Percentiles rank a stretch among this genome's conserved stretches.
Conservation (phyloP, 2,888 invertebrate genomes). For the Trachelus stipa region DNA sequence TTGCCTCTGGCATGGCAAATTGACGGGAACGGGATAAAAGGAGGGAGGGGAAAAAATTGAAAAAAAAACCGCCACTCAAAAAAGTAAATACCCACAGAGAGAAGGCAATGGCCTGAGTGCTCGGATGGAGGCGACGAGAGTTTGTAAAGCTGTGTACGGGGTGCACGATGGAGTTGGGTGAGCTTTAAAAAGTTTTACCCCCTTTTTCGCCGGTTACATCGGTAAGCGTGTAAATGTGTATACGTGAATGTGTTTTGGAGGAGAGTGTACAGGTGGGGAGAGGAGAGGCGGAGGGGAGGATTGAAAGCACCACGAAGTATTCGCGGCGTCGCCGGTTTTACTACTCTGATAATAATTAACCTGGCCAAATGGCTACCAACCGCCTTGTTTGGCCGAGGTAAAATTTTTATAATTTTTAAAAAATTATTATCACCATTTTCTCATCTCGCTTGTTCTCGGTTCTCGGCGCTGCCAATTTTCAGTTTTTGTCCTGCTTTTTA, state of each 20-base stretch:
- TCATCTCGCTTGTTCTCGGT: no score
- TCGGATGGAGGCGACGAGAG: neutral
- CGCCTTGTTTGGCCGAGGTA: no score
- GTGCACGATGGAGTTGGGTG: no score
- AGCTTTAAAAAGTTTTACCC: no score
- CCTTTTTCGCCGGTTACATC: no score
- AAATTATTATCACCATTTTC: no score
- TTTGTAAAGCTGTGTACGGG: neutral
- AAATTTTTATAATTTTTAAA: neutral
- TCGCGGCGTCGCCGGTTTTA: neutral
- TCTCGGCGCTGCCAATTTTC: no score
- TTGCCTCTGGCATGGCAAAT: neutral
- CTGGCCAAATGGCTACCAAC: neutral
- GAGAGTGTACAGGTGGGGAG: no score
- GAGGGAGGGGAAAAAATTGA: neutral
- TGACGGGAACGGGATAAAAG: neutral
- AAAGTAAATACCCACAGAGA: neutral
- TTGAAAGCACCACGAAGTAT: neutral
- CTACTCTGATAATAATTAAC: neutral
- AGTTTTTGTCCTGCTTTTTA: neutral
- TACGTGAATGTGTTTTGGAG: no score
- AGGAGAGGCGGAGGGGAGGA: no score
- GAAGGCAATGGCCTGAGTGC: neutral
- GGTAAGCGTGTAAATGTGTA: no score
- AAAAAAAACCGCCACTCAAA: neutral